Percentiles rank a stretch among this genome's conserved stretches.
phyloP scores from a whole-genome alignment of 2,888 invertebrate species.

The Marronus borbonicus region DNA sequence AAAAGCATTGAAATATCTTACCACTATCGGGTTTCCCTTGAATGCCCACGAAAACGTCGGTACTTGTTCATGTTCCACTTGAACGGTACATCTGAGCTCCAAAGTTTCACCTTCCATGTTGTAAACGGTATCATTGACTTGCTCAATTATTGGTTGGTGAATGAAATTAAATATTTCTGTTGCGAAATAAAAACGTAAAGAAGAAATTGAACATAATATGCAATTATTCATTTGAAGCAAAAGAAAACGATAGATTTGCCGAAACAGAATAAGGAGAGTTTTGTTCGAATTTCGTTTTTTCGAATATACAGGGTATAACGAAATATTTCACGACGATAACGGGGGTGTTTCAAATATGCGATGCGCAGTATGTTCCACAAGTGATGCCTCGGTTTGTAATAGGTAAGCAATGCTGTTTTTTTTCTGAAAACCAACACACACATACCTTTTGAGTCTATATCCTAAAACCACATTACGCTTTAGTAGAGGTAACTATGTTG shows the following conservation, averaged over 20 bases:
- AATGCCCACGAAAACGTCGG: background rate
- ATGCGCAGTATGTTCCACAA: too few relatives aligned
- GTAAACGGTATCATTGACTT: slow-evolving; percentile 59
- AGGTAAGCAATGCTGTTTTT: too few relatives aligned
- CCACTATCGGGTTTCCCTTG: background rate
- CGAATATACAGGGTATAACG: background rate
- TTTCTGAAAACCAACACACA: too few relatives aligned
- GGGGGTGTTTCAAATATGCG: too few relatives aligned
- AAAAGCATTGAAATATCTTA: slow-evolving; percentile 12
- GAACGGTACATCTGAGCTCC: slow-evolving; percentile 64
- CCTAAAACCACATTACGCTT: too few relatives aligned
- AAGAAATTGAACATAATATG: background rate
- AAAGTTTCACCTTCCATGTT: slow-evolving; percentile 64
- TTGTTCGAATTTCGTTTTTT: slow-evolving; percentile 1
- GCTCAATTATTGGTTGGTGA: slow-evolving; percentile 56
- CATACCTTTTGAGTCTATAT: too few relatives aligned
- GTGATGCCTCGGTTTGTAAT: too few relatives aligned
- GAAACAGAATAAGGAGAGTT: too few relatives aligned
- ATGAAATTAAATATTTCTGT: slow-evolving; percentile 48
- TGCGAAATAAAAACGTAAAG: background rate
- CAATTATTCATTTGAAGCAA: background rate
- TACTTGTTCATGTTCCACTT: slow-evolving; percentile 52
- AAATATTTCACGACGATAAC: too few relatives aligned
- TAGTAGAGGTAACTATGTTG: too few relatives aligned
- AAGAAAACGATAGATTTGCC: too few relatives aligned